These are phyloP conservation scores for Sinocyclocheilus anophthalmus DNA, from an alignment of 2,113 vertebrate genomes.

Conservation along the genomic window DNA sequence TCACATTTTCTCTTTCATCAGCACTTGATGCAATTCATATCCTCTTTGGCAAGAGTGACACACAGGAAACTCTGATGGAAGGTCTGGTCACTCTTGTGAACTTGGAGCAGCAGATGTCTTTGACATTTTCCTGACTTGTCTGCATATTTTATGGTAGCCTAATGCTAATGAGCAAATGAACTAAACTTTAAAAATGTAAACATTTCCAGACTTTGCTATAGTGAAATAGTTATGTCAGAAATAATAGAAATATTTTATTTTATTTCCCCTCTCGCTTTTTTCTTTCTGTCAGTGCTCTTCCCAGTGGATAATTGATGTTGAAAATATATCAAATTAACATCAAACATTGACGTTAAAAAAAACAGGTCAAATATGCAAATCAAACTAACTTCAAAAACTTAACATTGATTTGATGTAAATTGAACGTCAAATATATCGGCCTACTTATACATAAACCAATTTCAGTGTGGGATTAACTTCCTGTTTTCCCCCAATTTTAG, in stretches of 20 bases:
- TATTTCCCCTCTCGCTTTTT: background rate
- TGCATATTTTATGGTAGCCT: background rate
- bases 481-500: background rate
- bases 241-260: background rate
- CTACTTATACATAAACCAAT: background rate
- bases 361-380: background rate
- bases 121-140: background rate
- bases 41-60: slow-evolving; percentile 29
- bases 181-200: background rate
- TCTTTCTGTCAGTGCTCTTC: background rate
- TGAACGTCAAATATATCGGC: background rate
- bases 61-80: background rate
- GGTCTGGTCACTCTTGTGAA: background rate
- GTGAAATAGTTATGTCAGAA: background rate
- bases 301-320: background rate
- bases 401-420: background rate
- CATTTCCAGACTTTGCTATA: background rate
- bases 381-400: too few relatives aligned
- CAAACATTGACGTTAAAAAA: too few relatives aligned
- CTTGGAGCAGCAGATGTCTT: background rate
- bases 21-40: slow-evolving; percentile 8
- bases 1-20: slow-evolving; percentile 13
- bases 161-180: background rate
- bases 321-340: background rate
- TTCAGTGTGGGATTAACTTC: background rate